Evolutionary conservation across 2,113 vertebrate species (phyloP), one percentile per base, ranked within the genome.

Genomic region (Pseudopipra pipra): DNA sequence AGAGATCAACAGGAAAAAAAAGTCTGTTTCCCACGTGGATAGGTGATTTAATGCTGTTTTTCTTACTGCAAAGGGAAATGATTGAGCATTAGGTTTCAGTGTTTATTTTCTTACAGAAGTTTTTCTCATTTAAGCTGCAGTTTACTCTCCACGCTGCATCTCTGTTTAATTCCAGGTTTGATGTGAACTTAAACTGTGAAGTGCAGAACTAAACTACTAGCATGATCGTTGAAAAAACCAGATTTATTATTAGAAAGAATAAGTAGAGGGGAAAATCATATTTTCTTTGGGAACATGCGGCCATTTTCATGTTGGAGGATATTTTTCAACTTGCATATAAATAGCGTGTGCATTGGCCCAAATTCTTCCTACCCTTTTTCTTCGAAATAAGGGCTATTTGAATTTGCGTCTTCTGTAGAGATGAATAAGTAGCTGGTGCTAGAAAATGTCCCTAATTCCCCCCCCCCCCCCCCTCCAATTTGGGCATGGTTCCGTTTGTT

Each of bases 81-180:
- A 97, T 97, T 96, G 97, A 98, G 98, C 94, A 95, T 98, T 98
- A 89, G 95, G 97, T 98, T 98, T 98, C 98, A 95, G 37, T 98
- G 98, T 98, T 98, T 98, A 97, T 98, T 98, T 98, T 98, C 95
- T 97, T 97, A 96, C 97, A 98, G 96, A 98, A 97, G 98, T 98
- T 98, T 98, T 98, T 98, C 98, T 98, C 98, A 98, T 98, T 97
- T 98, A 97, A 97, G 85, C 93, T 65, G 90, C 89, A 95, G 95
- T 97, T 98, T 97, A 95, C 41, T 71, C 74, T 97, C 88, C 96
- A 96, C 9, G 95, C 96, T 97, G 58, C 68, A 86, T 97, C 89
- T 88, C 92, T 91, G 85, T 96, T 97, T 97, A 97, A 98, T 96
- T 97, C 94, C 76, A 89, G 93, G 96, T 98, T 97, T 98, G 97